phyloP scores from a whole-genome alignment of 2,888 invertebrate genomes.

The Torymus auratus region DNA sequence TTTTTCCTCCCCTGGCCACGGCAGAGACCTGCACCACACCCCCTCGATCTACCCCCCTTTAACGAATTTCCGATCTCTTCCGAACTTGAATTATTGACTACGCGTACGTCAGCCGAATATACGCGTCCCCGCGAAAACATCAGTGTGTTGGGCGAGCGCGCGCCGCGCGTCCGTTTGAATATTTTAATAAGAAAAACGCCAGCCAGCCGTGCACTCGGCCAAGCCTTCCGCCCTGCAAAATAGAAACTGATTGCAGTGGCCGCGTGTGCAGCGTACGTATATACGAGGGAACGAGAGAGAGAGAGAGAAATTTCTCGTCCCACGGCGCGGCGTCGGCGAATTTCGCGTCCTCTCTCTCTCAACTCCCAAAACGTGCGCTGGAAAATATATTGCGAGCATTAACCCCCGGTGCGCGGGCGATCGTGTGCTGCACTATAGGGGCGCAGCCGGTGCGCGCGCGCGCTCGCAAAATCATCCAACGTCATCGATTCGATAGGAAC shows the following conservation, averaged over 20 bases:
- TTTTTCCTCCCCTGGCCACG: neutral
- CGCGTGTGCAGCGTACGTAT: conserved; percentile 5
- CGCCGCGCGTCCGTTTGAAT: conserved; percentile 41
- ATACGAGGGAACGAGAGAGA: conserved; percentile 30
- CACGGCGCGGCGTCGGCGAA: conserved; percentile 31
- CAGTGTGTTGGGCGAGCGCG: too few relatives aligned
- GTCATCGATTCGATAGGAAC: conserved; percentile 70
- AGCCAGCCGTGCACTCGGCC: conserved; percentile 29
- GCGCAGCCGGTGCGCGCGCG: conserved; percentile 51
- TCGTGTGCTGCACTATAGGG: neutral
- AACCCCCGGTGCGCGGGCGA: conserved; percentile 58
- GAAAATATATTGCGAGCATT: conserved; percentile 63
- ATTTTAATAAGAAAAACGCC: conserved; percentile 58
- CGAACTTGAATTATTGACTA: conserved; percentile 42
- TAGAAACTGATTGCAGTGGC: conserved; percentile 55
- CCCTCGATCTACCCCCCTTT: neutral
- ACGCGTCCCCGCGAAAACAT: neutral
- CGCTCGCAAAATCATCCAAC: conserved; percentile 72
- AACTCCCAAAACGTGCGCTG: conserved; percentile 52
- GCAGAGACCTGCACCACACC: neutral
- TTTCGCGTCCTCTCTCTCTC: conserved; percentile 39
- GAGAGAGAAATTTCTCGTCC: conserved; percentile 50
- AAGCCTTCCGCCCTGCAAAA: conserved; percentile 48
- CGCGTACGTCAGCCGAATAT: conserved; percentile 1
- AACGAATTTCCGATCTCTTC: too few relatives aligned